phyloP scores from a whole-genome alignment of 2,888 invertebrate genomes.

The Megamerina dolium region DNA sequence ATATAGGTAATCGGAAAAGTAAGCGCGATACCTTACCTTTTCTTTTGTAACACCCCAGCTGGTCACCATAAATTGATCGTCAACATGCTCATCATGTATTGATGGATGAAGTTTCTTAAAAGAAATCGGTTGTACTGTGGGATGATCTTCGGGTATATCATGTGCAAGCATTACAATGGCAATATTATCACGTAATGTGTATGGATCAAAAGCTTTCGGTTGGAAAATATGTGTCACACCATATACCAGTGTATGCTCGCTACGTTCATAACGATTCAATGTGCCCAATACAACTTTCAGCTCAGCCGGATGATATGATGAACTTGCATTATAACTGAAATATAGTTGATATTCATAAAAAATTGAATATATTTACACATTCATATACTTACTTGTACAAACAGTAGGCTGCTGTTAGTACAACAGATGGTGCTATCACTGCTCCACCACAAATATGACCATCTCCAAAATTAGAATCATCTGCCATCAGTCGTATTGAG shows the following conservation, averaged over 20 bases:
- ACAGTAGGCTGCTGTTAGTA: slow-evolving; percentile 39
- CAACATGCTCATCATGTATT: not conserved
- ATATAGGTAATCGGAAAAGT: not conserved
- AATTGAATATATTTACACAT: not conserved
- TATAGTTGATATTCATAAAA: slow-evolving; percentile 3
- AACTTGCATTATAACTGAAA: slow-evolving; percentile 16
- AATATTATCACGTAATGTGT: slow-evolving; percentile 28
- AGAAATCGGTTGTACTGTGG: slow-evolving; percentile 30
- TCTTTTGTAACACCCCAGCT: slow-evolving; percentile 18
- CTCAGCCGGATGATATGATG: slow-evolving; percentile 38
- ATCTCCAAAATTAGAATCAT: slow-evolving; percentile 35
- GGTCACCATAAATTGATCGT: slow-evolving; percentile 14
- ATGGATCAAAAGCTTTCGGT: slow-evolving; percentile 22
- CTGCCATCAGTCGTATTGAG: slow-evolving; percentile 35
- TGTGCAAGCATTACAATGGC: slow-evolving; percentile 39
- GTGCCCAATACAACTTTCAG: slow-evolving; percentile 36
- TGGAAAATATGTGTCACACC: slow-evolving; percentile 38
- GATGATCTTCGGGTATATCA: slow-evolving; percentile 30
- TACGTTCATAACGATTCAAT: slow-evolving; percentile 26
- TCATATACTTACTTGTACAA: slow-evolving; percentile 33
- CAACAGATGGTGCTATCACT: slow-evolving; percentile 36
- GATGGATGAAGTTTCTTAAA: slow-evolving; percentile 7
- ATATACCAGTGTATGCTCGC: slow-evolving; percentile 23
- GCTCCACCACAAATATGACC: slow-evolving; percentile 45
- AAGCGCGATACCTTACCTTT: slow-evolving; percentile 10